Conservation (phyloP, 2,888 invertebrate genomes). For the Pseudococcus longispinus region DNA sequence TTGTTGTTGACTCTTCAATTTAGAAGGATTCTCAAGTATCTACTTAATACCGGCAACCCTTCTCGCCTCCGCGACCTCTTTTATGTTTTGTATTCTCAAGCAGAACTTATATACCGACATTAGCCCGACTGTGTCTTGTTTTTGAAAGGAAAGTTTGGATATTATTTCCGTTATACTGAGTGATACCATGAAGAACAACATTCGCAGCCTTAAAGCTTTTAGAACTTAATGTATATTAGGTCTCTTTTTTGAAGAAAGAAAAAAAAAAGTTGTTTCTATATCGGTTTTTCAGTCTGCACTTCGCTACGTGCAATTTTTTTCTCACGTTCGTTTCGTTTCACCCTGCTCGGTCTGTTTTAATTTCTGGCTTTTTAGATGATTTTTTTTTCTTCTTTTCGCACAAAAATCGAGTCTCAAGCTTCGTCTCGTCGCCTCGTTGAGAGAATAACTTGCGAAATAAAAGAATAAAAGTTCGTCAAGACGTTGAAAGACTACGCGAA, state of each 20-base stretch:
- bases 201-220: constrained; percentile 38
- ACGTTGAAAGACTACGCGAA: constrained; percentile 3
- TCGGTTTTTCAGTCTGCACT: background rate
- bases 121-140: constrained; percentile 49
- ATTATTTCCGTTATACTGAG: constrained; percentile 51
- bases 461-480: constrained; percentile 30
- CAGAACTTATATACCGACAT: constrained; percentile 48
- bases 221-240: constrained; percentile 55
- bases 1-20: constrained; percentile 56
- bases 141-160: constrained; percentile 55
- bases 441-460: background rate
- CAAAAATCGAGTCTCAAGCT: background rate
- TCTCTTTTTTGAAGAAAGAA: constrained; percentile 24
- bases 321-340: background rate
- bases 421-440: background rate
- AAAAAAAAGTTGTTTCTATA: constrained; percentile 26
- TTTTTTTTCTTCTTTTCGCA: background rate
- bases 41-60: constrained; percentile 36
- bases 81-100: constrained; percentile 39
- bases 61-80: background rate
- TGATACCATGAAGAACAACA: constrained; percentile 39
- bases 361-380: constrained; percentile 9
- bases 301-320: background rate
- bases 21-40: constrained; percentile 55
- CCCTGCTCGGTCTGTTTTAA: background rate